phyloP scores from a whole-genome alignment of 53 echinoderm and acorn worm species.

The Echinometra lucunter region DNA sequence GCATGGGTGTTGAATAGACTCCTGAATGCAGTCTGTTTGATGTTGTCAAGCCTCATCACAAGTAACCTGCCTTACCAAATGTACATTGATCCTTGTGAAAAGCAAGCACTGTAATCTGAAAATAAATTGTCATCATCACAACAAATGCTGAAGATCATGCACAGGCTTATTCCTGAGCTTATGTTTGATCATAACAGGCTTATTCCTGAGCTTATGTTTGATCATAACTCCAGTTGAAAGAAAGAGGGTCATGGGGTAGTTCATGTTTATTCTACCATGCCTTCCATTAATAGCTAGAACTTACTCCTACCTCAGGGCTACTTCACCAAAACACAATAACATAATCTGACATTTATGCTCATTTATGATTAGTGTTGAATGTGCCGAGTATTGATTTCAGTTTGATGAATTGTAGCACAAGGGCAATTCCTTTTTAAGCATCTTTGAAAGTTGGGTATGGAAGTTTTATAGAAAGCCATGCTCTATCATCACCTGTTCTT shows the following conservation, averaged over 20 bases:
- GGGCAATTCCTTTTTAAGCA: neutral
- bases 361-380: neutral
- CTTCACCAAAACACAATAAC: neutral
- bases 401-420: neutral
- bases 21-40: neutral
- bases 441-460: neutral
- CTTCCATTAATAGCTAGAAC: neutral
- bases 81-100: constrained; percentile 37
- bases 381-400: neutral
- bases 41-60: neutral
- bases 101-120: constrained; percentile 40
- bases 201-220: neutral
- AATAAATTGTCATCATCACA: constrained; percentile 53
- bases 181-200: constrained; percentile 13
- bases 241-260: neutral
- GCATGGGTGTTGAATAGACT: neutral
- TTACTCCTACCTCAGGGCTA: neutral
- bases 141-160: constrained; percentile 17
- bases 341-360: constrained; percentile 20
- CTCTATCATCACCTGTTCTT: neutral
- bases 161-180: neutral
- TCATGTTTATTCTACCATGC: constrained; percentile 49
- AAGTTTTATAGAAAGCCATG: neutral
- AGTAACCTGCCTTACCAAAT: constrained; percentile 7
- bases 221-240: neutral